Base-by-base conservation (phyloP, 2,797 vertebrate species). In the Xenopus petersii region DNA sequence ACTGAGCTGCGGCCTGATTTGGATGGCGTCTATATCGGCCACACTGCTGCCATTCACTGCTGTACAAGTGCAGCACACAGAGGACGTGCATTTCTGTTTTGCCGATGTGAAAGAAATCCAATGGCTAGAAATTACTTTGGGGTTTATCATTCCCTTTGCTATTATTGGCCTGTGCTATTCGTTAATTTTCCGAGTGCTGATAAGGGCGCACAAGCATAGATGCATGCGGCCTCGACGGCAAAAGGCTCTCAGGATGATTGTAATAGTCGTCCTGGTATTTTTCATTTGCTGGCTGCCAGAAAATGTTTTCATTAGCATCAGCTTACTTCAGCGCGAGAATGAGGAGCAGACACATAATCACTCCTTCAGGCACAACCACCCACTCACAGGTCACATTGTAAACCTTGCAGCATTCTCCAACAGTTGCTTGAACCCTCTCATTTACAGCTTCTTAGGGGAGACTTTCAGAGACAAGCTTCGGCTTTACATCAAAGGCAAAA, bases 201-300 rank as follows among this genome's bases (percentile, higher is more conserved):
- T 94, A 86, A 88, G 84, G 64, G 90, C 97, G 0, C 96, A 96
- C 85, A 93, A 94, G 85, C 96, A 94, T 80, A 89, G 90, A 0
- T 93, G 93, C 8, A 77, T 96, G 73, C 93, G 95, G 36, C 92
- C 94, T 0, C 89, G 96, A 56, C 83, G 97, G 26, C 98, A 98
- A 85, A 99, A 97, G 80, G 98, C 97, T 1, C 91, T 98, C 48
- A 92, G 96, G n/a, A 99, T 99, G 98, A 98, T 98, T n/a, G 90
- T 96, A 26, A 95, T 95, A 0, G 97, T 97, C 26, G 98, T 98
- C 10, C 85, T 99, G 67, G 98, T 99, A 81, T 99, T 99, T 89
- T 98, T 98, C 84, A 93, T 98, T 84, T 99, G 98, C 84, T 99
- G 98, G 98, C 90, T 99, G 79, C 97, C 98, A 0, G 97, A 99